A percentile compares a stretch with the other conserved stretches of the same genome.
phyloP scores from a whole-genome alignment of 2,888 invertebrate genomes.

The Seira musarum region DNA sequence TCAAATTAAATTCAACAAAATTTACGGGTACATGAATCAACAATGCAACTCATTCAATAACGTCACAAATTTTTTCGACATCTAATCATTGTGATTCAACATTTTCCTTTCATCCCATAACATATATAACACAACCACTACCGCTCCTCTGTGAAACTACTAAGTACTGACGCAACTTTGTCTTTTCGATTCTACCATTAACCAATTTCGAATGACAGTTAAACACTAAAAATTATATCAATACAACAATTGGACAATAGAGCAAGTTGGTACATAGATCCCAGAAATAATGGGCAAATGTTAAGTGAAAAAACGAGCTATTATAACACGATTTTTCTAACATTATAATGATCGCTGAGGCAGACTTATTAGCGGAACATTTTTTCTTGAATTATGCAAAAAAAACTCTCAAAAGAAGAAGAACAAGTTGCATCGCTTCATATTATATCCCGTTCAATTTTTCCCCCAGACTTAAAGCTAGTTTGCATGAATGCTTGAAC shows the following conservation, averaged over 20 bases:
- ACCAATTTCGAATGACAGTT: too few relatives aligned
- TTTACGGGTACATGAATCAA: background rate
- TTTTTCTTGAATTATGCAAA: constrained; percentile 48
- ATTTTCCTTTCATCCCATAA: too few relatives aligned
- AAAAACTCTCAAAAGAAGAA: constrained; percentile 44
- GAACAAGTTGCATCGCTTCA: constrained; percentile 43
- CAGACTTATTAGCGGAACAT: background rate
- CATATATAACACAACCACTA: too few relatives aligned
- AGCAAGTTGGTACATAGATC: background rate
- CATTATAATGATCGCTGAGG: background rate
- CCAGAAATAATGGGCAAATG: constrained; percentile 55
- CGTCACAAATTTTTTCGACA: background rate
- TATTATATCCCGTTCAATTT: background rate
- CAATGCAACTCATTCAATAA: background rate
- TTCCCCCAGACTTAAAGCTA: background rate
- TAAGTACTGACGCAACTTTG: too few relatives aligned
- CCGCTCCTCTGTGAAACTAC: too few relatives aligned
- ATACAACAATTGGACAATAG: background rate
- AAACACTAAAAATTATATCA: too few relatives aligned
- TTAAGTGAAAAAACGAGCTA: constrained; percentile 23
- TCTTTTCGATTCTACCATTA: too few relatives aligned
- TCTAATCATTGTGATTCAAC: too few relatives aligned
- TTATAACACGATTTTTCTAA: background rate
- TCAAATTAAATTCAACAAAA: background rate
- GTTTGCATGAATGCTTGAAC: too few relatives aligned